Evolutionary conservation across 37 sponge, comb jelly and placozoan species (phyloP).

Genomic region (Beroe ovata): DNA sequence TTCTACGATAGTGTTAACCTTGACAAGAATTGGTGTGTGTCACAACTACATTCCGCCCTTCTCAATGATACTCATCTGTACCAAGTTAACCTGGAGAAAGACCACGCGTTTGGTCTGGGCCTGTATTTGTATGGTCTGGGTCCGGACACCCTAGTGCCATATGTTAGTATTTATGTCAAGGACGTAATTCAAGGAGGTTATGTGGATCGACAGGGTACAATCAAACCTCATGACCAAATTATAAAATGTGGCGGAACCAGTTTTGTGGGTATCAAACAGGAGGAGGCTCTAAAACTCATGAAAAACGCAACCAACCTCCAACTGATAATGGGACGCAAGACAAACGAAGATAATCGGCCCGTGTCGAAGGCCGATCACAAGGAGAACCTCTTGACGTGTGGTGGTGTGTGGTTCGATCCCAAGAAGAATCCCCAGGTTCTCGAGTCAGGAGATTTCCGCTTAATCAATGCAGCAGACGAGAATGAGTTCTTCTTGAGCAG

Average conservation of each 20-base stretch:
- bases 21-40: slow-evolving; percentile 18
- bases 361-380: slow-evolving; percentile 31
- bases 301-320: neutral
- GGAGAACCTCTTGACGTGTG: neutral
- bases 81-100: slow-evolving; percentile 16
- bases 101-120: slow-evolving; percentile 27
- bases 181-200: slow-evolving; percentile 25
- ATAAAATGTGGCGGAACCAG: slow-evolving; percentile 23
- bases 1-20: neutral
- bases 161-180: slow-evolving; percentile 45
- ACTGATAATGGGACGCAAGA: slow-evolving; percentile 3
- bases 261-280: slow-evolving; percentile 46
- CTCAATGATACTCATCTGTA: slow-evolving; percentile 9
- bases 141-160: slow-evolving; percentile 37
- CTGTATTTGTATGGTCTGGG: slow-evolving; percentile 31
- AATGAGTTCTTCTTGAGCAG: neutral
- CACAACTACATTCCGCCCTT: slow-evolving; percentile 7
- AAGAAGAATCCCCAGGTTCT: neutral
- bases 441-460: slow-evolving; percentile 5
- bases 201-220: slow-evolving; percentile 45
- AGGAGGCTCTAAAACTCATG: slow-evolving; percentile 26
- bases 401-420: neutral
- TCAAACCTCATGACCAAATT: slow-evolving; percentile 34
- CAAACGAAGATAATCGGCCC: neutral
- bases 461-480: neutral